phyloP scores from a whole-genome alignment of 2,113 vertebrate species.

The Platichthys flesus region DNA sequence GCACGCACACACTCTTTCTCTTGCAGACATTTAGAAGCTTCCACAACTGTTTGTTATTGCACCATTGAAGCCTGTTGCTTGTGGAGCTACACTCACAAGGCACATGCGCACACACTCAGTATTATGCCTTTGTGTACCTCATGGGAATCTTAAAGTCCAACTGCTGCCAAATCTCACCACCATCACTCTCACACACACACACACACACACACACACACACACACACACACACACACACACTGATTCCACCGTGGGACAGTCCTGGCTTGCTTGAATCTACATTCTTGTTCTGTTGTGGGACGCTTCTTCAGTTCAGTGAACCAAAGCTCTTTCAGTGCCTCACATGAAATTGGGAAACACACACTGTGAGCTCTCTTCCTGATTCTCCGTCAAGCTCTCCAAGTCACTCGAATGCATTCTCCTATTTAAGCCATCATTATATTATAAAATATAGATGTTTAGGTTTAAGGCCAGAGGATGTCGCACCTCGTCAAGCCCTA shows the following conservation, averaged over 20 bases:
- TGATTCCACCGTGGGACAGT: constrained; percentile 31
- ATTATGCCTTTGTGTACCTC: constrained; percentile 38
- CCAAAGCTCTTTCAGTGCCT: constrained; percentile 1
- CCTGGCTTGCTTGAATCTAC: constrained; percentile 29
- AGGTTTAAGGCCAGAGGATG: too few species aligned
- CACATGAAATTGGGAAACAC: background rate
- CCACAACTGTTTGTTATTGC: constrained; percentile 35
- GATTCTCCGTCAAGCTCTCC: background rate
- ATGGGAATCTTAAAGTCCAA: constrained; percentile 60
- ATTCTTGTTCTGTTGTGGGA: constrained; percentile 31
- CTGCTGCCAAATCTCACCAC: constrained; percentile 48
- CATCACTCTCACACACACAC: constrained; percentile 8
- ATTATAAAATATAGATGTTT: background rate
- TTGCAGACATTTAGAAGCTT: constrained; percentile 26
- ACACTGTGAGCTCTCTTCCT: background rate
- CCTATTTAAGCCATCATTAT: background rate
- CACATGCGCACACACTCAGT: background rate
- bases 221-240: constrained; percentile 15
- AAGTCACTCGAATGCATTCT: constrained; percentile 1
- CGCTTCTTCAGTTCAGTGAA: constrained; percentile 16
- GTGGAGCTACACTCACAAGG: constrained; percentile 25
- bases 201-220: background rate
- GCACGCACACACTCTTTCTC: background rate
- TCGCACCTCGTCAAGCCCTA: too few species aligned
- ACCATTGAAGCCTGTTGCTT: constrained; percentile 54